Base-by-base conservation (phyloP, 2,113 vertebrate genomes). In the Colaptes auratus region DNA sequence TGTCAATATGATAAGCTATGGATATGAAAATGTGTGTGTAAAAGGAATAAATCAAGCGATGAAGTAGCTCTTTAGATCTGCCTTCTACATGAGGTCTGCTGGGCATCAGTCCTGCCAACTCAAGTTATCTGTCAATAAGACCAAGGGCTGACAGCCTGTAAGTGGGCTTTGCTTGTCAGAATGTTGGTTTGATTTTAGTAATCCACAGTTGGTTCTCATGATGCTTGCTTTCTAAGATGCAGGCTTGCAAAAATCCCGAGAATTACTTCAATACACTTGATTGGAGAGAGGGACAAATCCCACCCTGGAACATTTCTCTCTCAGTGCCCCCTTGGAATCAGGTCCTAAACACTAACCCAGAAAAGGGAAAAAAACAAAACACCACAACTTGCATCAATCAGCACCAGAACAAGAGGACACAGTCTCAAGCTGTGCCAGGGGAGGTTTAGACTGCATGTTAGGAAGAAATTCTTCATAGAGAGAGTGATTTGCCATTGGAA, bases 241-340 rank as follows among this genome's bases (percentile, higher is more conserved):
- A 72, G 65, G 25, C 72, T 91, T 92, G 69, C 48, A 88, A 81
- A 92, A 92, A 81, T 86, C 73, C 82, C 56, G 64, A 71, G 52
- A 91, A 94, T 90, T 88, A 82, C 56, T 90, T 96, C 79, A 42
- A 78, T 35, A 17, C 0, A 0, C 42, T 53, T 33, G 33, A 83
- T 94, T 65, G 88, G 72, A 94, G 92, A 58, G 60, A 66, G 39
- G 52, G 48, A 83, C 35, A 86, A 86, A 93, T 76, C 73, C 91
- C 64, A 71, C 25, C 13, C 52, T 9, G 52, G 33, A 77, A 90
- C 46, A 61, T 76, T 79, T 64, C 76, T 60, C 59, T 64, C 50
- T 80, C 85, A 66, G 55, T 80, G 30, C 3, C 21, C 48, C 31
- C 23, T 33, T n/a, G 65, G 92, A 91, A 90, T 86, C 31, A 60